These are phyloP conservation scores for Tiliqua scincoides DNA, from an alignment of 2,113 vertebrate genomes.

Conservation along the genomic window DNA sequence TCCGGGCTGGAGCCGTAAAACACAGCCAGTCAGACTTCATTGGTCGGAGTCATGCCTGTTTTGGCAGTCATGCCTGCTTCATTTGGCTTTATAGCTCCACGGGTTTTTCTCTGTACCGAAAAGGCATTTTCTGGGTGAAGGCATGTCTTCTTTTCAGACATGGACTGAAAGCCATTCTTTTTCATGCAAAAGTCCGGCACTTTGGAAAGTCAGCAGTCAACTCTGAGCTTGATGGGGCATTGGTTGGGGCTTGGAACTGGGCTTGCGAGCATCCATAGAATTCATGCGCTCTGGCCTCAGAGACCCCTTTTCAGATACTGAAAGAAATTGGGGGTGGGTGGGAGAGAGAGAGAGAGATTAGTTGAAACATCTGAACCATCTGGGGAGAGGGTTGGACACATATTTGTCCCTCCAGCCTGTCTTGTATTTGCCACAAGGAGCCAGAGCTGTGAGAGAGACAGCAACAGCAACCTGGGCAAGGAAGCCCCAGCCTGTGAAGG, in stretches of 20 bases:
- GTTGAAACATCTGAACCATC: too few species aligned
- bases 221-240: too few species aligned
- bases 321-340: not conserved
- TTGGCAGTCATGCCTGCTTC: constrained; percentile 22
- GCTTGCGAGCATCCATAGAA: not conserved
- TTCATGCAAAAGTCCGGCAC: not conserved
- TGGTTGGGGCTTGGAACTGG: not conserved
- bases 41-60: not conserved
- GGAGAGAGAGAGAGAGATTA: too few species aligned
- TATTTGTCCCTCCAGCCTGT: too few species aligned
- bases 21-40: not conserved
- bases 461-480: too few species aligned
- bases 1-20: constrained; percentile 9
- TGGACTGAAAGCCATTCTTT: not conserved
- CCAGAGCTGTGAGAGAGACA: too few species aligned
- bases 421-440: too few species aligned
- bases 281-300: not conserved
- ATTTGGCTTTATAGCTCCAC: not conserved
- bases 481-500: too few species aligned
- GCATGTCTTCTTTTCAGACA: not conserved
- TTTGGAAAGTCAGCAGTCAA: not conserved
- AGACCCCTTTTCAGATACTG: not conserved
- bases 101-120: not conserved
- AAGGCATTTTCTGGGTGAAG: not conserved
- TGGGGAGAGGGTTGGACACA: too few species aligned